These are phyloP conservation scores for Pyrrhosoma nymphula DNA, from an alignment of 2,888 invertebrate genomes.

Conservation along the genomic window DNA sequence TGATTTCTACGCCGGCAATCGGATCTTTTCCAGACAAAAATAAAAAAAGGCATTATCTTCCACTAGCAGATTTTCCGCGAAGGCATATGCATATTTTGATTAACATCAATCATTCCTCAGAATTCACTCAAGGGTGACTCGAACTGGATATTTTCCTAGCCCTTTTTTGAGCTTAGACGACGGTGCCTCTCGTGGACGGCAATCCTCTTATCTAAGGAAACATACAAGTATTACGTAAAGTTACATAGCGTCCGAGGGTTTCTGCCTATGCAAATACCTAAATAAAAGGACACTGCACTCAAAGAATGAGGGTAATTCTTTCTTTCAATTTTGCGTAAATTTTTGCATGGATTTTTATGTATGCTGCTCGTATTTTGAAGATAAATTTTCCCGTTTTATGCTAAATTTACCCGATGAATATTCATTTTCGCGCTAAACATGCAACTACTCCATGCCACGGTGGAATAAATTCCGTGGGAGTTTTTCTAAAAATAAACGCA, in stretches of 20 bases:
- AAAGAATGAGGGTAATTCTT: neutral
- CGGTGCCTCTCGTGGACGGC: too few species aligned
- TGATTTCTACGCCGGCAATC: too few species aligned
- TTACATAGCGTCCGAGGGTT: neutral
- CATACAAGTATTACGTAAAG: too few species aligned
- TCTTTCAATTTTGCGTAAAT: neutral
- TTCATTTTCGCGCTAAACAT: neutral
- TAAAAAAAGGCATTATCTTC: too few species aligned
- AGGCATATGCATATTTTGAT: too few species aligned
- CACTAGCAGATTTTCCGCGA: too few species aligned
- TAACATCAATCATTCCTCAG: too few species aligned
- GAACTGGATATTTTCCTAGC: too few species aligned
- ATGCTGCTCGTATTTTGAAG: neutral
- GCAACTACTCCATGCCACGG: neutral
- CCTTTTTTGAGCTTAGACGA: too few species aligned
- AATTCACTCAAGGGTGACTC: too few species aligned
- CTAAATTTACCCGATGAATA: neutral
- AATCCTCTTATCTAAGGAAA: too few species aligned
- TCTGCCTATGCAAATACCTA: neutral
- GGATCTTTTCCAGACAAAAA: too few species aligned
- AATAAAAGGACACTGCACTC: neutral
- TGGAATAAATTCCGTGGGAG: neutral
- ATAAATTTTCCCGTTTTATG: neutral
- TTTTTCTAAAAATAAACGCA: neutral
- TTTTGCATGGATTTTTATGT: neutral